Conservation (phyloP, 2,113 vertebrate genomes). For the Heteronetta atricapilla region DNA sequence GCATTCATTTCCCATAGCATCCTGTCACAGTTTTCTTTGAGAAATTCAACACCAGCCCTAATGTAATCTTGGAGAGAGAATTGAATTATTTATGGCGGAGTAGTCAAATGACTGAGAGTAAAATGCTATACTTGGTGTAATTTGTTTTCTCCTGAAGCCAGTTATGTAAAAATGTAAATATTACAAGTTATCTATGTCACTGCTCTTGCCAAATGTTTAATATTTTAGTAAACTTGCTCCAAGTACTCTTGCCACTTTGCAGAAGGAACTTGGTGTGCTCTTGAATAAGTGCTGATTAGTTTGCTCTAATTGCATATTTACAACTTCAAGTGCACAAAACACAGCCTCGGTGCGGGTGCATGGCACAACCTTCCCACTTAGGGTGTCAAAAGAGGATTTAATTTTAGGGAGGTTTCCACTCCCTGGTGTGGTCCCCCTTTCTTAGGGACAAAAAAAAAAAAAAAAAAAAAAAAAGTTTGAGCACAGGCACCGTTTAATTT, state of each 20-base stretch:
- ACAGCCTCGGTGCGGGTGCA: neutral
- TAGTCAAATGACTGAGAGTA: neutral
- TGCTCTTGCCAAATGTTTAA: slow-evolving; percentile 12
- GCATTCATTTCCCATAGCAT: neutral
- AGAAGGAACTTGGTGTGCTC: neutral
- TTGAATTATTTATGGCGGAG: slow-evolving; percentile 59
- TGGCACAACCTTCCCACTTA: accelerated
- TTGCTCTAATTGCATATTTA: neutral
- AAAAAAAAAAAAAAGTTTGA: neutral
- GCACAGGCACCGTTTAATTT: neutral
- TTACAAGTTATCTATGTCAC: neutral
- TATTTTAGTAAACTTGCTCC: slow-evolving; percentile 25
- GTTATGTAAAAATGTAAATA: slow-evolving; percentile 62
- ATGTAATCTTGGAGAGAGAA: slow-evolving; percentile 32
- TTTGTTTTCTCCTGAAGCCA: slow-evolving; percentile 45
- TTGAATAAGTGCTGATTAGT: neutral
- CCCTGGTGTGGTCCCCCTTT: neutral
- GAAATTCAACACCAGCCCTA: slow-evolving; percentile 15
- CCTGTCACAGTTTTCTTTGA: neutral
- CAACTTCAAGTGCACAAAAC: accelerated
- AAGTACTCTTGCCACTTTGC: neutral
- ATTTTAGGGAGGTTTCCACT: neutral
- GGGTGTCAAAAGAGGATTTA: neutral
- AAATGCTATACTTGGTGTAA: slow-evolving; percentile 20
- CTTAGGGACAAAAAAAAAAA: neutral